These are phyloP conservation scores for Chaetura pelagica DNA, from an alignment of 2,113 vertebrate genomes.

Conservation along the genomic window DNA sequence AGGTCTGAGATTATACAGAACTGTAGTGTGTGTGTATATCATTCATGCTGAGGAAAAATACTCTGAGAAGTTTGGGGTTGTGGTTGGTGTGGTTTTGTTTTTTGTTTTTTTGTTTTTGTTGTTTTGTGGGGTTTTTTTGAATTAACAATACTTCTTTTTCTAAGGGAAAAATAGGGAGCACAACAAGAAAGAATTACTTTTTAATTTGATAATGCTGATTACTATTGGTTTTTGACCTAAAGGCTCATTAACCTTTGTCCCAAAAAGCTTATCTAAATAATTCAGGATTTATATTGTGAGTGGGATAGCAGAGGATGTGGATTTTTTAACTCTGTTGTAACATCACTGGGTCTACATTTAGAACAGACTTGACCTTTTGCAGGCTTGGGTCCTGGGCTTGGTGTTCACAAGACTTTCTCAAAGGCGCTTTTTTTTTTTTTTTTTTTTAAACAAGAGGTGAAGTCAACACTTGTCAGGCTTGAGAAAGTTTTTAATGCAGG, in stretches of 20 bases:
- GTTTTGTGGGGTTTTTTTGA: neutral
- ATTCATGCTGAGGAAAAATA: neutral
- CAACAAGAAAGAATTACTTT: neutral
- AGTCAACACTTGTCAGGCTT: neutral
- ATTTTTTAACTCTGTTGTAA: constrained; percentile 26
- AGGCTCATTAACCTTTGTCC: constrained; percentile 53
- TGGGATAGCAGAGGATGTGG: constrained; percentile 36
- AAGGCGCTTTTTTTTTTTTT: neutral
- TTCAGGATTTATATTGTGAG: constrained; percentile 32
- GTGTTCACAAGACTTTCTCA: constrained; percentile 60
- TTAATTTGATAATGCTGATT: constrained; percentile 3
- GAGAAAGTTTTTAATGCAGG: neutral
- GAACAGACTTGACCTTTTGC: constrained; percentile 78
- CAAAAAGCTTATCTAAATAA: constrained; percentile 56
- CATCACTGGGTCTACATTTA: constrained; percentile 68
- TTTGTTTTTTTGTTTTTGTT: too few relatives aligned
- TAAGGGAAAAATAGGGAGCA: neutral
- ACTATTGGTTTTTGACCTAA: neutral
- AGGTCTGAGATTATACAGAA: neutral
- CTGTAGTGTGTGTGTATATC: neutral
- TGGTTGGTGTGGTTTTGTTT: too few relatives aligned
- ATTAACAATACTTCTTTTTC: neutral
- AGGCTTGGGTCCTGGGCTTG: constrained; percentile 55
- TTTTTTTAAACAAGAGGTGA: neutral
- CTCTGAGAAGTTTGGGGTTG: neutral